Base-by-base conservation (phyloP, 2,797 vertebrate species). In the Microtus agrestis region DNA sequence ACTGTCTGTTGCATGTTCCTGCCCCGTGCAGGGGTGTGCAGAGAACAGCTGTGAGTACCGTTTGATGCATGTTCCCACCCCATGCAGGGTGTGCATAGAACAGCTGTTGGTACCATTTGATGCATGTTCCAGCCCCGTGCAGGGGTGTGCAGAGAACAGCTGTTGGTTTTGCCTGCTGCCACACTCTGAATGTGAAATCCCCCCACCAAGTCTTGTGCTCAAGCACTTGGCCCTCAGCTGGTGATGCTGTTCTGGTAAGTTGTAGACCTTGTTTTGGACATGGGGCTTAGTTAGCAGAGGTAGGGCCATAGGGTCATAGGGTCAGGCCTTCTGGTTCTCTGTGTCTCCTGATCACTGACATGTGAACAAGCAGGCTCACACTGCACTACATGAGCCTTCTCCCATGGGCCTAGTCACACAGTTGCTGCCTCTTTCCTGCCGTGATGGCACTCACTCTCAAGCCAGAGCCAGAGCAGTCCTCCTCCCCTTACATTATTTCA, bases 391-490 rank as follows among this genome's bases (percentile, higher is more conserved):
- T n/a, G 34, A 14, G 65, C 31, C 51, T 27, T 43, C 51, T 56
- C 15, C n/a, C n/a, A 23, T 12, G 34, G n/a, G 37, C 3, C 71
- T 13, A 5, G 17, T 37, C 54, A 40, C 51, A 31, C n/a, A 23
- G 10, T 23, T 17, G 9, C 17, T n/a, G n/a, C 27, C 15, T 4
- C 48, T 87, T 37, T 54, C 34, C 25, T 17, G 48, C 67, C 48
- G 1, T 2, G 2, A 15, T n/a, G 48, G 65, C 2, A 1, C 5
- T 54, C 11, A 2, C 40, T 69, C 4, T 7, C 3, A 37, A 67
- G 31, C 54, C 37, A 34, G 34, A 59, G n/a, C 17, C 17, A 31
- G 37, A 23, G 6, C 12, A 46, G 25, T 12, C 37, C 37, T 59
- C 40, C 67, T 71, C 34, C 14, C 13, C 19, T 21, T 17, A 19